Conservation (phyloP, 2,113 vertebrate genomes). For the Chelonoidis abingdonii region DNA sequence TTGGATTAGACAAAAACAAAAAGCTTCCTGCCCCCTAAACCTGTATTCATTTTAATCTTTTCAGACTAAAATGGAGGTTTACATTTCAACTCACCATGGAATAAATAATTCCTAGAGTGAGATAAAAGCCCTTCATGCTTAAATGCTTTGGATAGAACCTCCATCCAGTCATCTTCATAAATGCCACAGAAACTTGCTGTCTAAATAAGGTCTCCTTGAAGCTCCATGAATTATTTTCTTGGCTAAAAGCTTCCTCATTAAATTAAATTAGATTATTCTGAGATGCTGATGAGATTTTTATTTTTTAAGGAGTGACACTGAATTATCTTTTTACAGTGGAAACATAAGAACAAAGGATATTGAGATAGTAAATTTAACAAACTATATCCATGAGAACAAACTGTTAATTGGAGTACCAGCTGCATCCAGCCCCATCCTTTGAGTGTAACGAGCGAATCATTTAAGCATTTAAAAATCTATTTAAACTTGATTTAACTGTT, state of each 20-base stretch:
- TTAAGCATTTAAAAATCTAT: conserved; percentile 60
- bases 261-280: neutral
- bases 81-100: neutral
- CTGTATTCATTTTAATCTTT: neutral
- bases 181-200: neutral
- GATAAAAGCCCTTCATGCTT: neutral
- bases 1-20: neutral
- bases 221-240: neutral
- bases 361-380: conserved; percentile 39
- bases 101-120: neutral
- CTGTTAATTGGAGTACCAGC: conserved; percentile 56
- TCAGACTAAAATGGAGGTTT: neutral
- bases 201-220: neutral
- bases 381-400: conserved; percentile 38
- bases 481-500: conserved; percentile 65
- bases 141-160: neutral
- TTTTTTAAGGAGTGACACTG: neutral
- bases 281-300: neutral
- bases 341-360: conserved; percentile 43
- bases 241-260: neutral
- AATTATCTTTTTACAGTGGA: conserved; percentile 26
- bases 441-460: conserved; percentile 52
- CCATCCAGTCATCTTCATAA: neutral
- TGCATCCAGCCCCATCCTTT: conserved; percentile 43
- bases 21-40: neutral